Evolutionary conservation across 2,888 invertebrate species (phyloP).

Genomic region (Stictocephala bisonia): DNA sequence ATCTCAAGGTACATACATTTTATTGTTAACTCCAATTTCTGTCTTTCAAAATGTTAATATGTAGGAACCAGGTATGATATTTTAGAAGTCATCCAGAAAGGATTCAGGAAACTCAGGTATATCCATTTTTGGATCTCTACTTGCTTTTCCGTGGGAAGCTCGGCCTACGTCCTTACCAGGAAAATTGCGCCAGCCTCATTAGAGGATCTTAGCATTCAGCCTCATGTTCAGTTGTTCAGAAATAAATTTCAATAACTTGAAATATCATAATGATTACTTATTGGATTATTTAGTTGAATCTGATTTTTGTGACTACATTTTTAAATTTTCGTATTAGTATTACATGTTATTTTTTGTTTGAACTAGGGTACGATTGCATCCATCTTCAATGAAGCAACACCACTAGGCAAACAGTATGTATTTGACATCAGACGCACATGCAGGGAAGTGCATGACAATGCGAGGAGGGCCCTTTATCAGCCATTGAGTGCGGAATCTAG

Average conservation of each 20-base stretch:
- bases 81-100: no score
- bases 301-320: background rate
- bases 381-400: constrained; percentile 89
- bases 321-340: background rate
- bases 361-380: constrained; percentile 86
- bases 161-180: no score
- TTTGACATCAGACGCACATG: constrained; percentile 91
- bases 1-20: constrained; percentile 80
- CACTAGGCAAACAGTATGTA: constrained; percentile 88
- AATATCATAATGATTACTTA: background rate
- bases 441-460: constrained; percentile 90
- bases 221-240: background rate
- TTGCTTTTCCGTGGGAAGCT: no score
- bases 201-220: no score
- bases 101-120: no score
- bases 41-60: no score
- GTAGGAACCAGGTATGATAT: no score
- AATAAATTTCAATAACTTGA: no score
- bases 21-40: no score
- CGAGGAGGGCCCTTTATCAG: constrained; percentile 78
- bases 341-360: constrained; percentile 17
- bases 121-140: no score
- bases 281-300: background rate
- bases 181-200: no score
- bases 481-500: constrained; percentile 62